Base-by-base conservation (phyloP, 1,140 invertebrate species). In the Papilio aristodemus region DNA sequence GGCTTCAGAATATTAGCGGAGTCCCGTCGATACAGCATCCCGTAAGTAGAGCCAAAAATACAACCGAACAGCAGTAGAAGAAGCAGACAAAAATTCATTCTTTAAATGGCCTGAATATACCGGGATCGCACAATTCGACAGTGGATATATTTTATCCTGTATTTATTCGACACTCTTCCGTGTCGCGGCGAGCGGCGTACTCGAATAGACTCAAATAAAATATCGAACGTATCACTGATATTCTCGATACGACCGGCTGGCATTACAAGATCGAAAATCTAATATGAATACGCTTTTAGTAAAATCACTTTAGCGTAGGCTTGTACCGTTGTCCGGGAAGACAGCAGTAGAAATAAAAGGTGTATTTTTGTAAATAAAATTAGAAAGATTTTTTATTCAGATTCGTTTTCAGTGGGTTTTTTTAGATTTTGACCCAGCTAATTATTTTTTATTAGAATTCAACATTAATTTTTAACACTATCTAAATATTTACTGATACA, bases 61-160 rank as follows among this genome's bases (percentile, higher is more conserved):
- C 77, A 80, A 54, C 79, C 83, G 70, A 89, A 86, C 73, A 91
- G 77, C 76, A 89, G 39, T 58, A 58, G 78, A 73, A 89, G 85
- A 84, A 89, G 80, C 80, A 89, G 80, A 83, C 79, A 89, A 83
- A 91, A 86, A 86, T 91, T 89, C 89, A 91, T 91, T 78, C 81
- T 85, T 80, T 71, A 81, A 84, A 85, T 54, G 46, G 46, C 17
- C 46, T 4, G 19, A 78, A 84, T 86, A 80, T 85, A 87, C 79
- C 74, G 80, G 86, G 87, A 87, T 87, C 85, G 46, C 46, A 19
- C 8, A 54, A 54, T 19, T 54, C 46, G 46, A 54, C 46, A 54
- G 19, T 54, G 46, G 46, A 54, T 88, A 86, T 89, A 89, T 91
- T 84, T 89, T 85, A 88, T 84, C 75, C 78, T 83, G 82, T 89